A percentile compares a stretch with the other conserved stretches of the same genome.
phyloP scores from a whole-genome alignment of 1,140 invertebrate species.

The Sycophila sp. region DNA sequence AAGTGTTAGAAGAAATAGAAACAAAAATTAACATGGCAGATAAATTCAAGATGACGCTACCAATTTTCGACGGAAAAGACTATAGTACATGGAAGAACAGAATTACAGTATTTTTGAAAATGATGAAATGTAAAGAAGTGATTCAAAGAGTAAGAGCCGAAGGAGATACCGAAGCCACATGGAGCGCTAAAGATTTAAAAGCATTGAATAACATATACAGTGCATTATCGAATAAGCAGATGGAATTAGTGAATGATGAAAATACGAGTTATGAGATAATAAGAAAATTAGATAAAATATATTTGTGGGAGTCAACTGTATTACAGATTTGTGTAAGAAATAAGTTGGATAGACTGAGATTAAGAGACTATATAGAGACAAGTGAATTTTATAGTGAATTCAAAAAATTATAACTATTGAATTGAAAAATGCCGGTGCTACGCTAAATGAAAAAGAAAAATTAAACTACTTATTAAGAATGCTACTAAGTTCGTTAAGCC shows the following conservation, averaged over 20 bases:
- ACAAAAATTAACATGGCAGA: too few species aligned
- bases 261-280: slow-evolving; percentile 14
- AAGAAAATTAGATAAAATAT: slow-evolving; percentile 21
- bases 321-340: slow-evolving; percentile 28
- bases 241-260: slow-evolving; percentile 4
- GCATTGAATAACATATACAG: slow-evolving; percentile 16
- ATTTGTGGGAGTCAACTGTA: slow-evolving; percentile 5
- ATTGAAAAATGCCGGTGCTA: slow-evolving; percentile 25
- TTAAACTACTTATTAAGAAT: slow-evolving; percentile 24
- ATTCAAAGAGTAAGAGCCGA: neutral
- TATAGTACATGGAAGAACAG: slow-evolving; percentile 28
- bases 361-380: slow-evolving; percentile 14
- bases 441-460: slow-evolving; percentile 23
- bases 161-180: neutral
- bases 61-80: slow-evolving; percentile 23
- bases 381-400: slow-evolving; percentile 1
- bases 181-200: slow-evolving; percentile 6
- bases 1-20: too few species aligned
- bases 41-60: too few species aligned
- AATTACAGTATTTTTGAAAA: slow-evolving; percentile 3
- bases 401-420: slow-evolving; percentile 13
- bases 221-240: slow-evolving; percentile 5
- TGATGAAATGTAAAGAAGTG: slow-evolving; percentile 30
- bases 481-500: slow-evolving; percentile 5
- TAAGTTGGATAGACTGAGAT: slow-evolving; percentile 18